Percentiles rank a stretch among this genome's conserved stretches.
Conservation (phyloP, 2,797 vertebrate genomes). For the Paguma larvata region DNA sequence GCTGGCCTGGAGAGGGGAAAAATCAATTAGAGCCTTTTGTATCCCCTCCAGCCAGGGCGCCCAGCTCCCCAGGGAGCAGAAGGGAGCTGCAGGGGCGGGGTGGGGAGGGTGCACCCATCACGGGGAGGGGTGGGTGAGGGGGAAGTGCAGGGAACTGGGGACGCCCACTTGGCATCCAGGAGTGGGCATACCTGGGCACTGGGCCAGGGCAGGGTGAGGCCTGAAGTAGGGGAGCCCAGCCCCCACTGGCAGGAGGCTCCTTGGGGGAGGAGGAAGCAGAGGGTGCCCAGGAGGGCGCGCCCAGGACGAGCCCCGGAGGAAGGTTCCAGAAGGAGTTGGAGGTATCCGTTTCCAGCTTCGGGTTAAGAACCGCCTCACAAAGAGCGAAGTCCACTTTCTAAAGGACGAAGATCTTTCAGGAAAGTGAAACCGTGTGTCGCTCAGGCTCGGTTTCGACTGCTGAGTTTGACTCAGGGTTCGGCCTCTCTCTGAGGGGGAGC, state of each 20-base stretch:
- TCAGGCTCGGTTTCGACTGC: not conserved
- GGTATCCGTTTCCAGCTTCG: not conserved
- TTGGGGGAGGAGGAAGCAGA: accelerated
- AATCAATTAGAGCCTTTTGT: not conserved
- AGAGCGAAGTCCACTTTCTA: not conserved
- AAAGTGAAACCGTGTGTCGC: not conserved
- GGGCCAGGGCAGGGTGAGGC: not conserved
- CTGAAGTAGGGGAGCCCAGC: too few relatives aligned
- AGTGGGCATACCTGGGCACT: accelerated
- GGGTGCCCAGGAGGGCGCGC: not conserved
- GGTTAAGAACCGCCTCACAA: not conserved
- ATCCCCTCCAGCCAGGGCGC: not conserved
- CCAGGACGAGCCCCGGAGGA: not conserved
- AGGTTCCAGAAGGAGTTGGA: not conserved
- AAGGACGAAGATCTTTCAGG: not conserved
- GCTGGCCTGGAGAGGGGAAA: not conserved
- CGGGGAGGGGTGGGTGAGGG: accelerated
- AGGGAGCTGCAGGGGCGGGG: not conserved
- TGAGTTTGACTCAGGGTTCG: not conserved
- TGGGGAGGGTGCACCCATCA: accelerated
- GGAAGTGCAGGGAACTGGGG: accelerated
- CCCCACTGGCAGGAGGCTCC: not conserved
- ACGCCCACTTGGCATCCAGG: not conserved
- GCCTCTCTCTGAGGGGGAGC: too few relatives aligned
- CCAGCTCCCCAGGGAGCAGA: not conserved